Evolutionary conservation across 2,113 vertebrate genomes (phyloP).

Genomic region (Neogobius melanostomus): DNA sequence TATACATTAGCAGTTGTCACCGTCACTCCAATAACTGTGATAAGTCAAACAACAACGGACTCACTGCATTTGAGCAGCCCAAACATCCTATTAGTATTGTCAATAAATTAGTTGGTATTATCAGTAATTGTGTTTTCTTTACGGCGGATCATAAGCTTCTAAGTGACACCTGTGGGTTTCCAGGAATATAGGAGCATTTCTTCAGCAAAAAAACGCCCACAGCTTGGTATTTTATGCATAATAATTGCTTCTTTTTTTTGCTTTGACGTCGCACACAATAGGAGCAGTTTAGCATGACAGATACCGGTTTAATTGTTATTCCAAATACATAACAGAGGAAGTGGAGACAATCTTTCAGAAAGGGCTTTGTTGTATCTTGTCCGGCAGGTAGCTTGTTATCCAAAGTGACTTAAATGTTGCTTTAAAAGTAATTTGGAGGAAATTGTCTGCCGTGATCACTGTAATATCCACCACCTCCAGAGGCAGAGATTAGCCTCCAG

Average conservation of each 20-base stretch:
- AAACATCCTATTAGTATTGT: slow-evolving; percentile 52
- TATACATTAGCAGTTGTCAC: slow-evolving; percentile 42
- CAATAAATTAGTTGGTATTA: slow-evolving; percentile 42
- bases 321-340: slow-evolving; percentile 14
- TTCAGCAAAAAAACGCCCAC: slow-evolving; percentile 32
- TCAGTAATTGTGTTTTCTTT: slow-evolving; percentile 54
- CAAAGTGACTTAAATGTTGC: slow-evolving; percentile 38
- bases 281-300: slow-evolving; percentile 45
- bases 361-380: slow-evolving; percentile 21
- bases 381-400: slow-evolving; percentile 27
- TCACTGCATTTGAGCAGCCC: slow-evolving; percentile 7
- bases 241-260: slow-evolving; percentile 28
- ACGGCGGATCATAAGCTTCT: slow-evolving; percentile 51
- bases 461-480: slow-evolving; percentile 62
- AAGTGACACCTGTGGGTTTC: slow-evolving; percentile 54
- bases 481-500: slow-evolving; percentile 59
- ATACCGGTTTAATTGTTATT: slow-evolving; percentile 34
- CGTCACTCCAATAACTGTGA: slow-evolving; percentile 44
- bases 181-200: slow-evolving; percentile 39
- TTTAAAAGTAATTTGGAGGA: slow-evolving; percentile 35
- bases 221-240: slow-evolving; percentile 31
- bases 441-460: slow-evolving; percentile 50
- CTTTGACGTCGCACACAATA: slow-evolving; percentile 33
- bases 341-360: slow-evolving; percentile 9
- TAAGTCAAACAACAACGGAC: slow-evolving; percentile 43